Conservation (phyloP, 2,113 vertebrate genomes). For the Silurus glanis region DNA sequence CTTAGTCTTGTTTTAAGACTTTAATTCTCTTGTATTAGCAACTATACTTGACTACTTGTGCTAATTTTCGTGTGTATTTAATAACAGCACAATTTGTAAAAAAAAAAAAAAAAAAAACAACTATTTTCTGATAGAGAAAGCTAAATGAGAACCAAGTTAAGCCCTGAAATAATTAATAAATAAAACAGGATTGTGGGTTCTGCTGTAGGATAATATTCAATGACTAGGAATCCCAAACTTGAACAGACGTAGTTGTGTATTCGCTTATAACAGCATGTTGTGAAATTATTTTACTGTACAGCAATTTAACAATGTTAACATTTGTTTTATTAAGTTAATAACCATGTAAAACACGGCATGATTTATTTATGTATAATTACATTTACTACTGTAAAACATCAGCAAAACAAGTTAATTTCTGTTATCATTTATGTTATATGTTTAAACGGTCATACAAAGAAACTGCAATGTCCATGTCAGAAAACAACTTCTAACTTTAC, state of each 20-base stretch:
- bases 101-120: neutral
- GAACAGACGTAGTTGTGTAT: neutral
- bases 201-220: neutral
- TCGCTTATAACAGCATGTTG: neutral
- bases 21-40: neutral
- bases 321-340: neutral
- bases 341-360: neutral
- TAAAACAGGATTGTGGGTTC: neutral
- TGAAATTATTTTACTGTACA: neutral
- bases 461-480: neutral
- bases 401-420: neutral
- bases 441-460: neutral
- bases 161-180: neutral
- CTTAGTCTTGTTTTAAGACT: neutral
- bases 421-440: neutral
- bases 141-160: neutral
- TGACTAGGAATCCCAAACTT: neutral
- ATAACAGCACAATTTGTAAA: neutral
- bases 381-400: neutral
- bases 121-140: neutral
- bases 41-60: neutral
- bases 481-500: neutral
- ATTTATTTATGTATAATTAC: neutral
- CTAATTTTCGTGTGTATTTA: neutral
- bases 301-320: neutral